Conservation (phyloP, 2,797 vertebrate species). For the Pogoniulus pusillus region DNA sequence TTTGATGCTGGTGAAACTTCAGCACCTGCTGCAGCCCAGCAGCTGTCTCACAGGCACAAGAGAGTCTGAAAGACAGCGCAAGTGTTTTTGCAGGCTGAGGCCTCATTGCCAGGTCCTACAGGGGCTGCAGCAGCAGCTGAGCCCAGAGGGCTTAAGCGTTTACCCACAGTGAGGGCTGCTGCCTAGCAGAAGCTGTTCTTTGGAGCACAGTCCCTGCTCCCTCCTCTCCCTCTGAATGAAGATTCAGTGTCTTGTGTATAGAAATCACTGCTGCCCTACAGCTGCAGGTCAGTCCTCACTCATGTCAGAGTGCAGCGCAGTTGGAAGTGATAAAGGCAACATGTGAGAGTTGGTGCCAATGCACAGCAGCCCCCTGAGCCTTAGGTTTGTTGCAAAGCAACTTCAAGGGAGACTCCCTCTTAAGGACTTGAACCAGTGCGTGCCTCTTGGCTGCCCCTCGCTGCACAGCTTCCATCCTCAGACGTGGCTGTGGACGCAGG, state of each 20-base stretch:
- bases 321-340: neutral
- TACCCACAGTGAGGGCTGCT: accelerated
- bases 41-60: neutral
- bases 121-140: neutral
- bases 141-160: neutral
- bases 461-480: accelerated
- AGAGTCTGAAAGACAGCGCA: no score
- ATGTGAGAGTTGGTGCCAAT: accelerated
- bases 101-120: no score
- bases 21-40: neutral
- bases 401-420: no score
- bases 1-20: neutral
- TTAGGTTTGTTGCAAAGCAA: neutral
- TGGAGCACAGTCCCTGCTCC: no score
- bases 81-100: no score
- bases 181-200: no score
- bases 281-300: accelerated
- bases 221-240: no score
- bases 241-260: no score
- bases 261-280: accelerated
- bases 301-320: neutral
- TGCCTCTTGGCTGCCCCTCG: no score
- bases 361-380: no score
- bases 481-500: no score
- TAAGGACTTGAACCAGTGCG: neutral